These are phyloP conservation scores for Physocephala rufipes DNA, from an alignment of 2,888 invertebrate genomes.

Conservation along the genomic window DNA sequence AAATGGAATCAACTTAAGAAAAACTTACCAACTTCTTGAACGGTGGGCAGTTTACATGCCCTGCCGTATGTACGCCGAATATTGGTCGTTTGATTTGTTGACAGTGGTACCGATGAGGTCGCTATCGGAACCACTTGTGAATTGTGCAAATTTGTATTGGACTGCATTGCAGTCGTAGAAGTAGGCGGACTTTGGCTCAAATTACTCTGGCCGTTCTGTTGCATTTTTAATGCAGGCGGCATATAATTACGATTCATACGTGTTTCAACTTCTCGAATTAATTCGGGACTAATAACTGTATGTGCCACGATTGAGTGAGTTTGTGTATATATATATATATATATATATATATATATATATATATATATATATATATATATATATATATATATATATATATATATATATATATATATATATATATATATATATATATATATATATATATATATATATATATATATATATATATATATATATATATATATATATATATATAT, in stretches of 20 bases:
- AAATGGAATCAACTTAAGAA: slow-evolving; percentile 42
- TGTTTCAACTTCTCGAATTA: slow-evolving; percentile 88
- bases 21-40: slow-evolving; percentile 80
- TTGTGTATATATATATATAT: no score
- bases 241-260: slow-evolving; percentile 85
- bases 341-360: no score
- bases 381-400: no score
- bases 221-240: slow-evolving; percentile 73
- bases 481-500: no score
- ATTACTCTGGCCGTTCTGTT: slow-evolving; percentile 63
- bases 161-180: slow-evolving; percentile 41
- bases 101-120: slow-evolving; percentile 44
- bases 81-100: slow-evolving; percentile 51
- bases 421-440: no score
- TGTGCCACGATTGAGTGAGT: background rate
- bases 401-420: no score
- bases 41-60: slow-evolving; percentile 71
- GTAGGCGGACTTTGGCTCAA: slow-evolving; percentile 61
- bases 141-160: slow-evolving; percentile 40
- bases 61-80: slow-evolving; percentile 59
- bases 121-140: slow-evolving; percentile 30
- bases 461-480: no score
- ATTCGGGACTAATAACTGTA: slow-evolving; percentile 86
- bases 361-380: no score
- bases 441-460: no score